Base-by-base conservation (phyloP, 2,888 invertebrate genomes). In the Agonopterix subpropinquella region DNA sequence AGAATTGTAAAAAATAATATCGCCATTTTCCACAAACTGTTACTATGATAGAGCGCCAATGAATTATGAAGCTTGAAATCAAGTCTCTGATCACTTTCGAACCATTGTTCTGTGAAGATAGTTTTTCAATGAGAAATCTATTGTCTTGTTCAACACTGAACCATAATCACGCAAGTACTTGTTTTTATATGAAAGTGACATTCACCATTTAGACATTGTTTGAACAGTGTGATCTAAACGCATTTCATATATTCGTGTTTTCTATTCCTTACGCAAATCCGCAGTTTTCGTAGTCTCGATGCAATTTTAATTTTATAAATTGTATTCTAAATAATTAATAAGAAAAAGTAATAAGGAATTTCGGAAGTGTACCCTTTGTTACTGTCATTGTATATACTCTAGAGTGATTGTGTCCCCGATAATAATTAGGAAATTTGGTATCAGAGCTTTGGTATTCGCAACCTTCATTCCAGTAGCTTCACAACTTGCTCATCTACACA, bases 381-480 rank as follows among this genome's bases (percentile, higher is more conserved):
- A 70, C 73, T 64, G 58, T 74, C 70, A 73, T 76, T 84, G 83
- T 87, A 85, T 78, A 85, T 86, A 84, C 69, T 73, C 65, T 84
- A 84, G 82, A 76, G 80, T 81, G 81, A 74, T 78, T 73, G 81
- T 84, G 75, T 75, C 73, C 78, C 80, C 64, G 65, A 64, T 80
- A 68, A 70, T 15, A 13, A 46, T 42, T 81, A 81, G 76, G 73
- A 72, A 67, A 77, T 74, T 77, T 65, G 72, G 73, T 77, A 73
- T 77, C 79, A 67, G 52, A 52, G 79, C 78, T 82, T 77, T 64
- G 72, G 70, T 71, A 76, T 66, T 66, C 64, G 74, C 75, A 69
- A 72, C 61, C 67, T 76, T 77, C 80, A 82, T 82, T 83, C 78
- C 80, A 77, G 71, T 80, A 75, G 84, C 82, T 83, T 82, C 74